phyloP scores from a whole-genome alignment of 2,797 vertebrate genomes.

The Pyrocephalus nanus region DNA sequence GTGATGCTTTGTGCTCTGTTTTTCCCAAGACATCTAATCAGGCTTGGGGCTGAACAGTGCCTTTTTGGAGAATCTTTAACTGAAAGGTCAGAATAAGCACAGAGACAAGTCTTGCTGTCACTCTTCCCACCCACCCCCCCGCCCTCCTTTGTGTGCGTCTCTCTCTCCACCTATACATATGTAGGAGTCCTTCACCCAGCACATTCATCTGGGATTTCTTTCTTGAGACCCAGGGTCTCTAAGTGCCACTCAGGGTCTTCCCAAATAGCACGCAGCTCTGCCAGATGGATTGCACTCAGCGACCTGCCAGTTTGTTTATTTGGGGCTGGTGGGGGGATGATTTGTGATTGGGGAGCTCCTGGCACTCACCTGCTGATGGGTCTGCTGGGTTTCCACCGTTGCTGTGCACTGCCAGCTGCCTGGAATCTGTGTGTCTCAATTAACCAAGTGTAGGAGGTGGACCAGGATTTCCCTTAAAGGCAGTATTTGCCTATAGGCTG shows the following conservation, averaged over 20 bases:
- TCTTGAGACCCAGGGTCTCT: neutral
- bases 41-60: conserved; percentile 16
- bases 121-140: neutral
- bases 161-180: neutral
- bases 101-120: neutral
- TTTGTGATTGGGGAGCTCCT: neutral
- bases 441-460: neutral
- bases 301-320: neutral
- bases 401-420: neutral
- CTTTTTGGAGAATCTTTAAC: conserved; percentile 39
- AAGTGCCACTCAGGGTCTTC: neutral
- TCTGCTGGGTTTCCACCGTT: neutral
- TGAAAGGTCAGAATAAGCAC: conserved; percentile 56
- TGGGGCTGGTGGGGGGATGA: too few species aligned
- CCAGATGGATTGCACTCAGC: neutral
- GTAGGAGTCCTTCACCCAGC: conserved; percentile 5
- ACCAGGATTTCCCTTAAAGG: neutral
- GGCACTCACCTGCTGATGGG: neutral
- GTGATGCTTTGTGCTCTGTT: conserved; percentile 43
- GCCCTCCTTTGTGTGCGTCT: conserved; percentile 1
- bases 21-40: conserved; percentile 55
- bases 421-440: neutral
- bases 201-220: conserved; percentile 1
- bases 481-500: neutral
- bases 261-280: neutral